These are phyloP conservation scores for Helostoma temminkii DNA, from an alignment of 2,797 vertebrate species.

Conservation along the genomic window DNA sequence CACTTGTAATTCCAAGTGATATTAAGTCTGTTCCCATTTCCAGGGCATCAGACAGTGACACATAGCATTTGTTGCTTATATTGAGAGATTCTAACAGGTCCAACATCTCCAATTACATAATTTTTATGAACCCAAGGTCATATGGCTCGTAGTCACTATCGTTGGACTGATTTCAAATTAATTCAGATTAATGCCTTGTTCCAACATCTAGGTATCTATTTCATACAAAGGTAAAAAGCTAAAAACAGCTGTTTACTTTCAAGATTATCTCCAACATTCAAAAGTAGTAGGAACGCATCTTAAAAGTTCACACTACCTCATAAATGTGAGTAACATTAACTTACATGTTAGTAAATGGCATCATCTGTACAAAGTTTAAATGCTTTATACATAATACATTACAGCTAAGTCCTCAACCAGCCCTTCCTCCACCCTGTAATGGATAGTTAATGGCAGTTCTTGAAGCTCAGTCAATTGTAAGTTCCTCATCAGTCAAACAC, in stretches of 20 bases:
- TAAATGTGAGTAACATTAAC: constrained; percentile 1
- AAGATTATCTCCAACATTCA: no score
- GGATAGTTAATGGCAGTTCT: constrained; percentile 6
- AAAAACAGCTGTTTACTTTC: no score
- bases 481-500: constrained; percentile 1
- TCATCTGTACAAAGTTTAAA: background rate
- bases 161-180: background rate
- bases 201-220: no score
- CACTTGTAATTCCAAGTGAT: no score
- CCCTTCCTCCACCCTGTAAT: background rate
- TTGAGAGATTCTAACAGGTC: background rate
- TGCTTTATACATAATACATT: constrained; percentile 7
- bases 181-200: no score
- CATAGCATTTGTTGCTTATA: no score
- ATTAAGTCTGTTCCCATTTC: no score
- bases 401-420: constrained; percentile 3
- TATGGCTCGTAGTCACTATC: background rate
- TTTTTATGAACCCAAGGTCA: background rate
- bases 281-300: no score
- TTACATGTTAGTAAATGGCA: background rate
- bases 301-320: background rate
- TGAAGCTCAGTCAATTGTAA: background rate
- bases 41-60: no score
- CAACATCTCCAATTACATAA: background rate
- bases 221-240: no score